Percentiles rank a stretch among this genome's conserved stretches.
phyloP scores from a whole-genome alignment of 2,797 vertebrate genomes.

The Neosilurus mollespiculum region DNA sequence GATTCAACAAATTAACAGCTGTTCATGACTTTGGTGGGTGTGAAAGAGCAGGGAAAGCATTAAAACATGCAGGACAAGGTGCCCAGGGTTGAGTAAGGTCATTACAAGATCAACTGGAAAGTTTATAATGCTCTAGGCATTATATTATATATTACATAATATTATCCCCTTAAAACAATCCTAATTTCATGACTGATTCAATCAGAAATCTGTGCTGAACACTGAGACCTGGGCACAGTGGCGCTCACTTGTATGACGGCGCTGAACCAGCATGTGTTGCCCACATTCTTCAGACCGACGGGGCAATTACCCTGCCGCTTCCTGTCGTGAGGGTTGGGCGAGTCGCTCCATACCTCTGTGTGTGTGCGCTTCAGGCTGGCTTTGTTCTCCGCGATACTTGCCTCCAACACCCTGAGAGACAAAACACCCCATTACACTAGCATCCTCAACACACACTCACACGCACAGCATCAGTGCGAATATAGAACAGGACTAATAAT shows the following conservation, averaged over 20 bases:
- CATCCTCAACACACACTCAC: neutral
- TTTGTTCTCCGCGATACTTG: conserved; percentile 98
- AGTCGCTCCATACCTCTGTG: conserved; percentile 95
- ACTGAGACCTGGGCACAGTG: conserved; percentile 8
- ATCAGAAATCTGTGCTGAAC: neutral
- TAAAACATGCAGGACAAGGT: too few species aligned
- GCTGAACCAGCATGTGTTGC: conserved; percentile 99
- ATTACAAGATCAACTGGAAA: too few species aligned
- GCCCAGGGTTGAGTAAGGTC: too few species aligned
- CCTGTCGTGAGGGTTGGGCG: conserved; percentile 93
- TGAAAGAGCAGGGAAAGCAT: too few species aligned
- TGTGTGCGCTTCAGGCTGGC: conserved; percentile 92
- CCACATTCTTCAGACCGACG: conserved; percentile 96
- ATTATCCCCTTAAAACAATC: neutral
- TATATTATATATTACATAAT: too few species aligned
- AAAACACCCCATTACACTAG: neutral
- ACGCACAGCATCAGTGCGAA: too few species aligned
- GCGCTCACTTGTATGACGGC: conserved; percentile 94
- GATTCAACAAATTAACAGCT: too few species aligned
- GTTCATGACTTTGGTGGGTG: too few species aligned
- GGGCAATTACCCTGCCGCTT: conserved; percentile 91
- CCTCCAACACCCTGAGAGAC: conserved; percentile 87
- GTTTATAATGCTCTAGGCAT: too few species aligned
- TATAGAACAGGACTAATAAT: neutral
- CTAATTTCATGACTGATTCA: neutral